Evolutionary conservation across 2,113 vertebrate species (phyloP), one percentile per base, ranked within the genome.

Genomic region (Camelus dromedarius): DNA sequence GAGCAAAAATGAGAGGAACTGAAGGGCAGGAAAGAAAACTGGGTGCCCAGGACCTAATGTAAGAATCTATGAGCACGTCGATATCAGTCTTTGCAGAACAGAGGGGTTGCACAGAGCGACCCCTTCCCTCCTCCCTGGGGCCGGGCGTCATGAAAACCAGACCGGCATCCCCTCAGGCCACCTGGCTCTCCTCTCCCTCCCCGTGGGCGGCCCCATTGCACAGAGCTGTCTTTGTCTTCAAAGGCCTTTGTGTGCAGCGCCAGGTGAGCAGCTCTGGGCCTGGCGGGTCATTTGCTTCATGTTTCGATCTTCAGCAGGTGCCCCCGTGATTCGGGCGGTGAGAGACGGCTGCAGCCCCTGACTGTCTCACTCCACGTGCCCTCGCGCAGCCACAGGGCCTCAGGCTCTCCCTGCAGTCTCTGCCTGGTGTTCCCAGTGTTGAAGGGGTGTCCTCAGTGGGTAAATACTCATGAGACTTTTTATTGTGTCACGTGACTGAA

Each of bases 151-250:
- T 1, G 22, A 58, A 81, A 50, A 32, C 46, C 86, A 81, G 35
- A 67, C 20, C 7, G 1, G 9, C 9, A 0, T 73, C 54, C 56
- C 26, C 26, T 48, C 3, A 0, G 16, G 56, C 26, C 73, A 35
- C 60, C 69, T 79, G 84, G 7, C 64, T 79, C 35, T 64, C 30
- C 72, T 69, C 7, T n/a, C 67, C n/a, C 56, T 46, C 30, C 84
- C 73, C 83, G 54, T 15, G 60, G 30, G 24, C 42, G 18, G 32
- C 18, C 3, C 38, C 14, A 16, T 30, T 10, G 1, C 85, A 91
- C 95, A 96, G 66, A 79, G 3, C 32, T n/a, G 79, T 60, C 75
- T 92, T 97, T 96, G 94, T 95, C 81, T 69, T 50, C 80, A 70
- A 24, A 90, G 32, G 19, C 56, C 75, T 80, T 56, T 90, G 85